Conservation (phyloP, 2,797 vertebrate genomes). For the Poecilia wingei region DNA sequence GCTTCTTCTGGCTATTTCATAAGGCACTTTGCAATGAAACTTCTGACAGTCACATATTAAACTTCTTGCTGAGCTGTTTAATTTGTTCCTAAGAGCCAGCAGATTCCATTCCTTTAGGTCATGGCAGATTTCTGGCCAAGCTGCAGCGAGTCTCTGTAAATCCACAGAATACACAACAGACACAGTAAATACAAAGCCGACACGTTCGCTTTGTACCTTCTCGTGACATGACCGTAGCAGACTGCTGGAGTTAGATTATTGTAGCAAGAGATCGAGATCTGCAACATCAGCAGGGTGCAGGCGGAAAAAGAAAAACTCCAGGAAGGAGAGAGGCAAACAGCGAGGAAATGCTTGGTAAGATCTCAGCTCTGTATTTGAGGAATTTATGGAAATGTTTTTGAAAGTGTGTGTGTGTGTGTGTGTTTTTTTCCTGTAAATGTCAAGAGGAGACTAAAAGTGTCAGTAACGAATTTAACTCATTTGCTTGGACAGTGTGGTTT, state of each 20-base stretch:
- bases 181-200: neutral
- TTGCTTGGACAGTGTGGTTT: neutral
- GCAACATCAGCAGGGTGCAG: constrained; percentile 5
- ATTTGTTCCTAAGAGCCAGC: constrained; percentile 15
- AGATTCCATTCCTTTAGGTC: constrained; percentile 12
- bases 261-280: constrained; percentile 16
- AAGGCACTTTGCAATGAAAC: neutral
- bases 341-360: neutral
- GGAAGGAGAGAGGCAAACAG: neutral
- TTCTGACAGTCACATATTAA: neutral
- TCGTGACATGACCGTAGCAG: neutral
- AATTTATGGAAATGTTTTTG: neutral
- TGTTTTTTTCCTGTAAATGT: neutral
- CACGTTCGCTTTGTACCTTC: constrained; percentile 7
- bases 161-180: neutral
- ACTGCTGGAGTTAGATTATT: constrained; percentile 25
- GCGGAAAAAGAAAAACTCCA: neutral
- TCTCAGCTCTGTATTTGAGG: neutral
- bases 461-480: neutral
- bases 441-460: neutral
- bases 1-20: constrained; percentile 2
- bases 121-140: constrained; percentile 2
- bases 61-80: constrained; percentile 3
- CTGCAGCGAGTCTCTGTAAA: constrained; percentile 8
- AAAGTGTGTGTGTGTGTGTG: neutral